phyloP scores from a whole-genome alignment of 1,140 invertebrate species.

The Babylonia areolata region DNA sequence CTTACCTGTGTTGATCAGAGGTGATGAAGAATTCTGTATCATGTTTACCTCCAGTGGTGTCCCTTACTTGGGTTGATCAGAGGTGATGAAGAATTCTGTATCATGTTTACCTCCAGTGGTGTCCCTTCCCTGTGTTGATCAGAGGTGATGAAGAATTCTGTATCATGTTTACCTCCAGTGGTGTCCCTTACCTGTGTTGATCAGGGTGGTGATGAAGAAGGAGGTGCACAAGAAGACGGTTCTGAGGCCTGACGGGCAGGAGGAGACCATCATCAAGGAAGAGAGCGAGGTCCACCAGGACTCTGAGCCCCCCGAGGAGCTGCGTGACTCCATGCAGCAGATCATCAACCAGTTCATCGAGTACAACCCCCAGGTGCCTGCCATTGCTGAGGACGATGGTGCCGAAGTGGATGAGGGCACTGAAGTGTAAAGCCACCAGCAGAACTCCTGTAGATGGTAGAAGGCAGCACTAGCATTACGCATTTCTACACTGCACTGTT shows the following conservation, averaged over 20 bases:
- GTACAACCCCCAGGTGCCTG: constrained; percentile 37
- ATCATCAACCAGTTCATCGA: constrained; percentile 74
- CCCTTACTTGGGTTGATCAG: too few relatives aligned
- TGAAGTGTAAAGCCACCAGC: constrained; percentile 24
- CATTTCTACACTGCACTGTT: not conserved
- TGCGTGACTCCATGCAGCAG: constrained; percentile 71
- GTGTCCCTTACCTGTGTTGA: too few relatives aligned
- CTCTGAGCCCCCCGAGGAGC: constrained; percentile 70
- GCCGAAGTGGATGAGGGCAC: constrained; percentile 1
- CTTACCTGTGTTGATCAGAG: too few relatives aligned
- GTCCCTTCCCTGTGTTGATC: too few relatives aligned
- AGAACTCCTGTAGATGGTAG: not conserved
- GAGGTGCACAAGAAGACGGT: constrained; percentile 72
- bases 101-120: too few relatives aligned
- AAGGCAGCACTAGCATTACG: not conserved
- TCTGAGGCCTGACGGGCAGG: constrained; percentile 64
- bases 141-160: too few relatives aligned
- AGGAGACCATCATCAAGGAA: constrained; percentile 69
- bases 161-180: not conserved
- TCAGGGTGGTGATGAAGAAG: constrained; percentile 72
- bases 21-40: too few relatives aligned
- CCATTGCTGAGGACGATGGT: constrained; percentile 31
- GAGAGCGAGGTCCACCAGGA: constrained; percentile 71
- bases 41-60: too few relatives aligned
- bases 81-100: too few relatives aligned